Evolutionary conservation across 2,888 invertebrate genomes (phyloP), one percentile per base, ranked within the genome.

Genomic region (Dermolepida albohirtum): DNA sequence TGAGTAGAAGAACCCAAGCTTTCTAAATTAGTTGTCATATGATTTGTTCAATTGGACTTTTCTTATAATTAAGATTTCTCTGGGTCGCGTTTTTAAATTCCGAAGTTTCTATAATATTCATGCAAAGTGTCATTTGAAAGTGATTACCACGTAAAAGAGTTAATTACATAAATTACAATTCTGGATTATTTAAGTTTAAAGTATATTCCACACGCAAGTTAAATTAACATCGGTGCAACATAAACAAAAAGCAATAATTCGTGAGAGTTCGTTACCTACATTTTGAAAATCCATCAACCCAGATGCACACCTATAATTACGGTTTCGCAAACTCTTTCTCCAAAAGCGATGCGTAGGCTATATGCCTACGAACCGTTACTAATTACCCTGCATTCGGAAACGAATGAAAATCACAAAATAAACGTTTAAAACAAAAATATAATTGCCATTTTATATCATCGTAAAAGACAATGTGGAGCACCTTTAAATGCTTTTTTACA

Each of bases 271-370:
- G 29, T 47, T 62, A 62, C 59, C 59, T 62, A 62, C 47, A 62
- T 62, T 62, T 62, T 43, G 16, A 39, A 39, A 34, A 62, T 62
- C 59, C 59, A 62, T 62, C 59, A 62, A 62, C 59, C 59, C 59
- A 62, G 59, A 49, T 49, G 47, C 44, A 11, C 47, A 27, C 57
- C 57, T 62, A 16, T 62, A 62, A 62, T 62, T 62, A 62, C 47
- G 47, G 59, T 34, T 49, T 62, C 29, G 59, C 39, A 62, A 62
- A 47, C 59, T 62, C 49, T 47, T 49, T 62, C 59, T 62, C 47
- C 47, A 62, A 49, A 62, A 47, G 17, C 29, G 16, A 34, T 47
- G 29, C 34, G 34, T 47, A 62, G 29, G 59, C 39, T 62, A 62
- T 49, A 62, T 62, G 34, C 29, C 44, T 62, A 62, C 47, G 47